Evolutionary conservation across 1,140 invertebrate species (phyloP).

Genomic region (Drosophila varians): DNA sequence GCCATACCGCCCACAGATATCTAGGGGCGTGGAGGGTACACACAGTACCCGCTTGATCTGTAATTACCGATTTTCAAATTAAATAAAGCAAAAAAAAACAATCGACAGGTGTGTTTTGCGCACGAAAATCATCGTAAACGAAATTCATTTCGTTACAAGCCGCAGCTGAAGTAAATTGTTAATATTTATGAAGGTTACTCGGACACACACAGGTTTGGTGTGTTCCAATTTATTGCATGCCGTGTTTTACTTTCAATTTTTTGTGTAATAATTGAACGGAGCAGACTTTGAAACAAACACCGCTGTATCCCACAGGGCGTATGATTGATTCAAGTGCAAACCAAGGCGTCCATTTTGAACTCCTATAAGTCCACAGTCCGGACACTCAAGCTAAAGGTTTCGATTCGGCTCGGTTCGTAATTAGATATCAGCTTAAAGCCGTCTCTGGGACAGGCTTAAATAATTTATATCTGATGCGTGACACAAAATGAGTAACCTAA

Average conservation of each 20-base stretch:
- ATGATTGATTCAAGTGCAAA: conserved; percentile 31
- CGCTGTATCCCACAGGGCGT: conserved; percentile 13
- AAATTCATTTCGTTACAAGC: conserved; percentile 11
- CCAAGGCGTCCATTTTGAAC: background rate
- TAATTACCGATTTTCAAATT: conserved; percentile 27
- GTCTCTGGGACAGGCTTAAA: conserved; percentile 7
- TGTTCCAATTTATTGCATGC: conserved; percentile 46
- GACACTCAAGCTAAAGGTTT: conserved; percentile 17
- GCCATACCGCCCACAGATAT: conserved; percentile 10
- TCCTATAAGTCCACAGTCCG: background rate
- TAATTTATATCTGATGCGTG: conserved; percentile 1
- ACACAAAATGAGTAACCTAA: background rate
- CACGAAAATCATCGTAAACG: conserved; percentile 32
- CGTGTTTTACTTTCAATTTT: conserved; percentile 62
- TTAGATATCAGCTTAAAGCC: conserved; percentile 8
- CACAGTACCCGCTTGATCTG: conserved; percentile 3
- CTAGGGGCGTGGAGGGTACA: background rate
- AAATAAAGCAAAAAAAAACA: conserved; percentile 20
- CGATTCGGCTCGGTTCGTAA: conserved; percentile 4
- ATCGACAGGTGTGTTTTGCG: conserved; percentile 31
- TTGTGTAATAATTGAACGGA: conserved; percentile 38
- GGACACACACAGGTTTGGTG: conserved; percentile 22
- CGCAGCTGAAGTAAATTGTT: conserved; percentile 36
- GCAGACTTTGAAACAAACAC: conserved; percentile 1
- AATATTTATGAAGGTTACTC: conserved; percentile 72